phyloP scores from a whole-genome alignment of 2,113 vertebrate genomes.

The Tympanuchus pallidicinctus region DNA sequence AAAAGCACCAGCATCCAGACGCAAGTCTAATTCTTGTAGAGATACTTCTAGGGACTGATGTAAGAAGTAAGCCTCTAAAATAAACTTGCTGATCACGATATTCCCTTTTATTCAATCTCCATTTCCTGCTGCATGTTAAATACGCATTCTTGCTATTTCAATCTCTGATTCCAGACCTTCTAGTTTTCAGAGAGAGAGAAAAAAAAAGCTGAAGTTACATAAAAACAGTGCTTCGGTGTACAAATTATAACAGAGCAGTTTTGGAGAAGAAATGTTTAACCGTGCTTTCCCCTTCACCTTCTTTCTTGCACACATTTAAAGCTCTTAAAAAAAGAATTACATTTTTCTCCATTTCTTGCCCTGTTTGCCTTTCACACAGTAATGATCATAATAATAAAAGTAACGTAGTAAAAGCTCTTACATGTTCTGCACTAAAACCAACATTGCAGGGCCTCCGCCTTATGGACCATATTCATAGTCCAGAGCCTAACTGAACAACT shows the following conservation, averaged over 20 bases:
- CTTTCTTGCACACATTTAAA: background rate
- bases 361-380: background rate
- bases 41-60: background rate
- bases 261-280: background rate
- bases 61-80: background rate
- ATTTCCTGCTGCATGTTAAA: background rate
- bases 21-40: background rate
- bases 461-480: background rate
- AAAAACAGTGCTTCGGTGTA: background rate
- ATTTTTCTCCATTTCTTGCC: background rate
- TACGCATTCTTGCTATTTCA: background rate
- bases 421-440: background rate
- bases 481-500: slow-evolving; percentile 4
- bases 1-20: background rate
- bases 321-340: background rate
- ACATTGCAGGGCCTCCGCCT: background rate
- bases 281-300: background rate
- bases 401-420: background rate
- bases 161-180: background rate
- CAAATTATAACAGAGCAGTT: background rate
- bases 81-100: rapidly evolving
- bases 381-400: background rate
- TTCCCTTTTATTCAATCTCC: background rate
- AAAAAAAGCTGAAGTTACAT: background rate
- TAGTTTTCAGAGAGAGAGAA: background rate